A percentile compares a stretch with the other conserved stretches of the same genome.
Evolutionary conservation across 2,113 vertebrate genomes (phyloP).

Genomic region (Tyrannus savana): DNA sequence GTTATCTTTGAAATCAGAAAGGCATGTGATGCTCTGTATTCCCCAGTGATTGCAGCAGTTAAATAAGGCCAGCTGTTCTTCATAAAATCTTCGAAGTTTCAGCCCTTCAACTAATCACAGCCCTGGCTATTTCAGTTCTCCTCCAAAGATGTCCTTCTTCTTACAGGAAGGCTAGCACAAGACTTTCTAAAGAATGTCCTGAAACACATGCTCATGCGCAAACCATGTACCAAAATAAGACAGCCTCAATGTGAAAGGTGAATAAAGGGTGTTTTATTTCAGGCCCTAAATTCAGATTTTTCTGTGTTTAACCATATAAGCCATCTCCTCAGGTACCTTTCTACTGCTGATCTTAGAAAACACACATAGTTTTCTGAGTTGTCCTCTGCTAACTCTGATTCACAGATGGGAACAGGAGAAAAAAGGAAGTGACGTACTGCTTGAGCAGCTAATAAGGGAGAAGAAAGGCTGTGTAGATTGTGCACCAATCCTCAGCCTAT

Average conservation of each 20-base stretch:
- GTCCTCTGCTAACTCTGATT: neutral
- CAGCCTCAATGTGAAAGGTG: neutral
- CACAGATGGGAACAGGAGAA: neutral
- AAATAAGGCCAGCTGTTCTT: neutral
- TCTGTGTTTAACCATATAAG: neutral
- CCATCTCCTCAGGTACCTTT: neutral
- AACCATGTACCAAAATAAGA: neutral
- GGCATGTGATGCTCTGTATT: neutral
- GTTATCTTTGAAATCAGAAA: neutral
- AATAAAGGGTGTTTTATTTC: neutral
- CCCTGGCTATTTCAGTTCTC: neutral
- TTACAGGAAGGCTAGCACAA: neutral
- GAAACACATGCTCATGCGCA: neutral
- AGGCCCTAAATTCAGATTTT: neutral
- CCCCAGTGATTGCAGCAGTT: neutral
- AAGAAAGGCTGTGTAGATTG: neutral
- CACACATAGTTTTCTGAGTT: neutral
- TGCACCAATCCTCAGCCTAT: neutral
- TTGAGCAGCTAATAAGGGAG: neutral
- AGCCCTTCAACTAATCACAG: conserved; percentile 1
- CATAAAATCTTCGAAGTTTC: neutral
- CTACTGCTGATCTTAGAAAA: neutral
- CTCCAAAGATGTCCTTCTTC: neutral
- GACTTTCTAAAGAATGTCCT: neutral
- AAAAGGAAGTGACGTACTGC: neutral